Percentiles rank a stretch among this genome's conserved stretches.
Conservation (phyloP, 2,888 invertebrate species). For the Diadromus collaris region DNA sequence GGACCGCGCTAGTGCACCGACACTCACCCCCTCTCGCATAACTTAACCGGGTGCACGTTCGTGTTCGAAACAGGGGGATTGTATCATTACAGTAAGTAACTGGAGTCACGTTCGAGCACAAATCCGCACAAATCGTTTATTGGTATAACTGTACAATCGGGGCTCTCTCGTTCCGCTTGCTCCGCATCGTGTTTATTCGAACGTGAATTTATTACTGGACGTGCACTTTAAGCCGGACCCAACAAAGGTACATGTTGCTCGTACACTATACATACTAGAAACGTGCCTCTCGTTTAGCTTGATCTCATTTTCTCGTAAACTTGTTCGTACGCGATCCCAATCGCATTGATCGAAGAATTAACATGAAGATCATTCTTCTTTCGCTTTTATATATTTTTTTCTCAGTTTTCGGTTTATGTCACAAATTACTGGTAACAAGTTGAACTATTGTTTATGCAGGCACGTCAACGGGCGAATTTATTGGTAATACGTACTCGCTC, state of each 20-base stretch:
- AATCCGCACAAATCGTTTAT: conserved; percentile 69
- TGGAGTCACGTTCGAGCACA: conserved; percentile 66
- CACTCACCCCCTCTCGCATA: conserved; percentile 56
- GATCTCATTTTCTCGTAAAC: conserved; percentile 47
- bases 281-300: conserved; percentile 52
- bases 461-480: too few species aligned
- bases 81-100: conserved; percentile 68
- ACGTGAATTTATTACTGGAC: conserved; percentile 64
- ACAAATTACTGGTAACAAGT: background rate
- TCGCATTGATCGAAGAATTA: conserved; percentile 8
- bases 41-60: conserved; percentile 59
- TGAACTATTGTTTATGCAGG: too few species aligned
- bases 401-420: background rate
- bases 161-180: conserved; percentile 38
- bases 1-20: conserved; percentile 14
- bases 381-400: background rate
- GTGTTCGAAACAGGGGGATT: conserved; percentile 61
- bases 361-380: background rate
- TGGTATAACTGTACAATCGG: conserved; percentile 66
- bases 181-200: conserved; percentile 64
- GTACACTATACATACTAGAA: conserved; percentile 30
- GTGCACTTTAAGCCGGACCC: conserved; percentile 61
- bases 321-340: conserved; percentile 32
- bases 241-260: conserved; percentile 55
- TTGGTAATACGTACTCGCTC: too few species aligned